Conservation (phyloP, 2,113 vertebrate genomes). For the Brachypodius melanocephalos region DNA sequence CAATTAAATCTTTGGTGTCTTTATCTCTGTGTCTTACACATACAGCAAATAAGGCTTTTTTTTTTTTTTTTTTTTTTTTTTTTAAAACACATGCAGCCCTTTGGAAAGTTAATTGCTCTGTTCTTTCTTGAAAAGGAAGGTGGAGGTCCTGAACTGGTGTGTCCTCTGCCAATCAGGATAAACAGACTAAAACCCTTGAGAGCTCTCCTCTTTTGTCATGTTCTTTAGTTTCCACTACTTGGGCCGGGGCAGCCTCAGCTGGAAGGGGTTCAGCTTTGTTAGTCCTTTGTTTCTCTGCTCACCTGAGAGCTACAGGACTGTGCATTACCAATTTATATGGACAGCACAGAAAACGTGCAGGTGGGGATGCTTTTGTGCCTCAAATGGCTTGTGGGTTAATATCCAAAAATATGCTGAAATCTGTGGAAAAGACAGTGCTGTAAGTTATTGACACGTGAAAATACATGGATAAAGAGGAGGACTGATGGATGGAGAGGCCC, state of each 20-base stretch:
- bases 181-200: not conserved
- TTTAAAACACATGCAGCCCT: not conserved
- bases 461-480: not conserved
- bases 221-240: not conserved
- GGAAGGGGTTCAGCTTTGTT: not conserved
- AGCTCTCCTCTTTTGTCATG: not conserved
- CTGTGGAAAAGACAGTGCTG: not conserved
- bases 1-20: not conserved
- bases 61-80: too few relatives aligned
- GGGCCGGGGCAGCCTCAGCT: not conserved
- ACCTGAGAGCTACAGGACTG: not conserved
- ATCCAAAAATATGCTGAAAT: not conserved
- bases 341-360: not conserved
- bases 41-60: not conserved
- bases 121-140: not conserved
- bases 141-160: not conserved
- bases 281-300: not conserved
- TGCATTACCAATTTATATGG: not conserved
- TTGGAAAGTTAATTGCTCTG: not conserved
- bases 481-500: not conserved
- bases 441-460: not conserved
- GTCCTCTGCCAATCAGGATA: not conserved
- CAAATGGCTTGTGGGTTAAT: not conserved
- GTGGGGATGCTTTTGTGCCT: not conserved
- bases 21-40: not conserved